Percentiles rank a stretch among this genome's conserved stretches.
These are phyloP conservation scores for Rhopilema esculentum DNA, from an alignment of 30 jellyfish, hydroid and myxozoan species.

Conservation along the genomic window DNA sequence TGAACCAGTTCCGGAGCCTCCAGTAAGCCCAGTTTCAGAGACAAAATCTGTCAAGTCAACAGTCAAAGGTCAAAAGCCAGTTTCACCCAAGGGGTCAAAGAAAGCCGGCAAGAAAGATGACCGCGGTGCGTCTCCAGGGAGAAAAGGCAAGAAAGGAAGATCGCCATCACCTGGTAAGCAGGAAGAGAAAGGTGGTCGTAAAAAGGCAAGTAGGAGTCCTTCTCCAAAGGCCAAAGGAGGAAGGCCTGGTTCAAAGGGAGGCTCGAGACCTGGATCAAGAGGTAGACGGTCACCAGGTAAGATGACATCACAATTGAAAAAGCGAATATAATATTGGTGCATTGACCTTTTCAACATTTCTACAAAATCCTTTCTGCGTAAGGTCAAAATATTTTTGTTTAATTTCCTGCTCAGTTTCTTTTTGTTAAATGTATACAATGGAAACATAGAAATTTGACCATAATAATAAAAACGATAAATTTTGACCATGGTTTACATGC, in stretches of 20 bases:
- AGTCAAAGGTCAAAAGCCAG: conserved; percentile 44
- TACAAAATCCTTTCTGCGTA: too few species aligned
- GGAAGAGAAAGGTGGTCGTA: conserved; percentile 56
- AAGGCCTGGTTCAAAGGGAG: conserved; percentile 56
- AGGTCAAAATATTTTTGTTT: too few species aligned
- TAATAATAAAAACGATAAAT: too few species aligned
- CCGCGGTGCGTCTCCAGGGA: conserved; percentile 57
- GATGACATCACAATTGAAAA: neutral
- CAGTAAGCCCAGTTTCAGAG: conserved; percentile 59
- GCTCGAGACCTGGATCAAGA: conserved; percentile 78
- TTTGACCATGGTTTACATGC: too few species aligned
- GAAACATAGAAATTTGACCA: too few species aligned
- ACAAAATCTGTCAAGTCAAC: conserved; percentile 46
- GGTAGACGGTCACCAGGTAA: conserved; percentile 75
- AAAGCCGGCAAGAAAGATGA: conserved; percentile 78
- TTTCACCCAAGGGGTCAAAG: conserved; percentile 62
- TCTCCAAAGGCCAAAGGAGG: conserved; percentile 75
- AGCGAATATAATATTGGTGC: neutral
- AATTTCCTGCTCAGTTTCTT: too few species aligned
- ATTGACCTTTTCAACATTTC: neutral
- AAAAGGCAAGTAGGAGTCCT: conserved; percentile 66
- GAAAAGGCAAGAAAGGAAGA: conserved; percentile 58
- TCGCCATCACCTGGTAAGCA: conserved; percentile 55
- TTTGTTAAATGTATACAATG: too few species aligned
- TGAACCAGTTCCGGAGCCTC: conserved; percentile 68